Evolutionary conservation across 37 sponge, comb jelly and placozoan species (phyloP), one percentile per base, ranked within the genome.

Genomic region (Halichondria panicea): DNA sequence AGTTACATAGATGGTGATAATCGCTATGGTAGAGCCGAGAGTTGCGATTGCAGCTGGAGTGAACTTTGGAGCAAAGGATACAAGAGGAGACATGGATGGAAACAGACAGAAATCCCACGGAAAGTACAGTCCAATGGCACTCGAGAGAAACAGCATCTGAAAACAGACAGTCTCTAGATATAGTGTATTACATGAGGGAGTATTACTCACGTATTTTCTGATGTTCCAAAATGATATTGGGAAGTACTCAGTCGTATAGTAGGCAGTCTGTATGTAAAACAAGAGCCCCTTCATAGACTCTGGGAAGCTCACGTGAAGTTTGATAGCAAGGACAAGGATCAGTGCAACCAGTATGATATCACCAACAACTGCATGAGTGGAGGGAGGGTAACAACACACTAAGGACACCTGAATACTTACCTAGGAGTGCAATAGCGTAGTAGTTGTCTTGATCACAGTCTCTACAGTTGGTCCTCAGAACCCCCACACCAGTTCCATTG

Each of bases 51-150:
- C 39, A 6, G 84, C 34, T 28, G 84, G 66, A 30, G 74, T 73
- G 69, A 83, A 89, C 13, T 56, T 34, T 15, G 66, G 55, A 11
- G 59, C 37, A 40, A 73, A 78, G 25, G 73, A 66, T 15, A 37
- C 71, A 3, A 83, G 58, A 13, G 84, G 56, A 13, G 74, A 58
- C 44, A 69, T 73, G 19, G 63, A 74, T 38, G 68, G 61, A 40
- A 55, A 65, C 62, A 83, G 65, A 55, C 79, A 83, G 68, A 89
- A 78, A 28, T 89, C 89, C 63, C 72, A 81, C 43, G 89, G 89
- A 54, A 89, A 83, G 74, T 89, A 89, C 31, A 89, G 64, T 11
- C 75, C 80, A 8, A 83, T 58, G 6, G 65, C 50, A 66, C 77
- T 88, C 36, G 72, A 31, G 6, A 88, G 24, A 46, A 72, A 82